These are phyloP conservation scores for Epistrophe eligans DNA, from an alignment of 2,888 invertebrate species.

Conservation along the genomic window DNA sequence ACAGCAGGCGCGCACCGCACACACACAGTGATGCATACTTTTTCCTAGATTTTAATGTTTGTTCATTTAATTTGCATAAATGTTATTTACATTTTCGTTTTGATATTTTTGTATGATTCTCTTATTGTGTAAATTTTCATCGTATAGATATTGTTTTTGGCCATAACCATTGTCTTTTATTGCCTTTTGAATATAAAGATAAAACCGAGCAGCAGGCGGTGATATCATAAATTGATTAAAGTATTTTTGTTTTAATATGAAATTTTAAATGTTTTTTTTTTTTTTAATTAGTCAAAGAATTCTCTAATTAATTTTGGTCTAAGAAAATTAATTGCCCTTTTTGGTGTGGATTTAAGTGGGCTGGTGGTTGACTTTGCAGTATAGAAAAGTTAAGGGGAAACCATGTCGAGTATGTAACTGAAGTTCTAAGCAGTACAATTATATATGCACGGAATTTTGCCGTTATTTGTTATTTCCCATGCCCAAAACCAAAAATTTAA, in stretches of 20 bases:
- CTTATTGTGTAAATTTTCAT: not conserved
- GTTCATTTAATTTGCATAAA: slow-evolving; percentile 17
- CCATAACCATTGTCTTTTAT: slow-evolving; percentile 3
- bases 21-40: not conserved
- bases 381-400: too few species aligned
- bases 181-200: not conserved
- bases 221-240: not conserved
- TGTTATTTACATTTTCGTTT: slow-evolving; percentile 34
- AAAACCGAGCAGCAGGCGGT: not conserved
- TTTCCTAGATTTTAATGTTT: slow-evolving; percentile 4
- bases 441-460: too few species aligned
- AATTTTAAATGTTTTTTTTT: not conserved
- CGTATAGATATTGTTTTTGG: not conserved
- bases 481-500: too few species aligned
- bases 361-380: too few species aligned
- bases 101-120: not conserved
- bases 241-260: not conserved
- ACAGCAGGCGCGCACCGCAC: not conserved
- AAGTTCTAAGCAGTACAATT: too few species aligned
- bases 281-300: not conserved
- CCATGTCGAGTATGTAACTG: too few species aligned
- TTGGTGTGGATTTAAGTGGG: too few species aligned
- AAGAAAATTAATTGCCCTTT: too few species aligned
- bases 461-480: too few species aligned
- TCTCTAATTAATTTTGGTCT: not conserved